Evolutionary conservation across 2,797 vertebrate species (phyloP), one percentile per base, ranked within the genome.

Genomic region (Podarcis siculus): DNA sequence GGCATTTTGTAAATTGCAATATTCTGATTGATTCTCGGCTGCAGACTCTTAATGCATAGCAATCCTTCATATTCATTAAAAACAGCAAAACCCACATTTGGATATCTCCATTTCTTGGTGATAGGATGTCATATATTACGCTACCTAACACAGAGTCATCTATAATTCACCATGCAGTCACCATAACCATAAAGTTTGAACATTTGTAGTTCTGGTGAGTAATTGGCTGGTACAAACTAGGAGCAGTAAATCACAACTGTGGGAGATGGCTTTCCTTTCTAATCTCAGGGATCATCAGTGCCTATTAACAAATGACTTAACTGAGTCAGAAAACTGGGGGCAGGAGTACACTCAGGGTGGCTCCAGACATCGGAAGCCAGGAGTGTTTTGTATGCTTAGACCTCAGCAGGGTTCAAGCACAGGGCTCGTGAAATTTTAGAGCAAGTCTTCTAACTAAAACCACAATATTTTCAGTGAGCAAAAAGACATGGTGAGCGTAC

Each of bases 1-100:
- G 71, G 25, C 8, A 66, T 85, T 92, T 92, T 25, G 0, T 87
- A 91, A 78, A 91, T 78, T 90, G n/a, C 82, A 90, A 86, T 87
- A 2, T 30, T 92, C 85, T 93, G 81, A 89, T 94, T 95, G 89
- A 94, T 91, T 92, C 90, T 86, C 86, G 12, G 75, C 19, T 88
- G 86, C 61, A 85, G 49, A 81, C 67, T 5, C n/a, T 88, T 94
- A 91, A 90, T 93, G 86, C 71, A 3, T 7, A 90, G 35, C 2
- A 85, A 83, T 55, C 45, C 92, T 30, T 64, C 64, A 89, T 89
- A 64, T 86, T 94, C 91, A 76, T 95, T 93, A 91, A 89, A 55
- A 89, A 91, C 21, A 35, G 78, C 30, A 58, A 85, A 89, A 85
- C 61, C 10, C 58, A 76, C 77, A 55, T 89, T 76, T 89, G 42